These are phyloP conservation scores for Forbesichthys agassizii DNA, from an alignment of 2,113 vertebrate species.

Conservation along the genomic window DNA sequence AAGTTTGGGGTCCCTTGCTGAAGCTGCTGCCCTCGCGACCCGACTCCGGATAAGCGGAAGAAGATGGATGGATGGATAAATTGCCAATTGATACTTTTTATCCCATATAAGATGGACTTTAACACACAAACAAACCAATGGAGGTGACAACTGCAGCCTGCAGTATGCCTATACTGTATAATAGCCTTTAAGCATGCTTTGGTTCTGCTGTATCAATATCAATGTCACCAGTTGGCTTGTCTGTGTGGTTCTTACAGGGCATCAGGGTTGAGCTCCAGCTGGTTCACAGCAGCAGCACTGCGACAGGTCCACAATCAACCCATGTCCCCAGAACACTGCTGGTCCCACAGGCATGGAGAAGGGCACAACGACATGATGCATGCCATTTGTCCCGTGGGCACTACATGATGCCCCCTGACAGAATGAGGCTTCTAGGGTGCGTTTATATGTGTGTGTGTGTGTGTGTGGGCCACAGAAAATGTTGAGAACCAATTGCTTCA, in stretches of 20 bases:
- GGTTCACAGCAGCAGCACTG: neutral
- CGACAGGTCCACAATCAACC: slow-evolving; percentile 7
- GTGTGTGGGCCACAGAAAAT: neutral
- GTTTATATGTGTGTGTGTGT: slow-evolving; percentile 16
- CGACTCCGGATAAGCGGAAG: too few relatives aligned
- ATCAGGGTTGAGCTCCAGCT: slow-evolving; percentile 2
- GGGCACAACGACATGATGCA: slow-evolving; percentile 37
- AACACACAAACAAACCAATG: too few relatives aligned
- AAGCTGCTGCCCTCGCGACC: too few relatives aligned
- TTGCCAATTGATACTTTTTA: too few relatives aligned
- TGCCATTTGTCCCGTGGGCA: slow-evolving; percentile 47
- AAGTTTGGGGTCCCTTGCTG: too few relatives aligned
- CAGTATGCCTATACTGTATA: too few relatives aligned
- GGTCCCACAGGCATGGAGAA: slow-evolving; percentile 18
- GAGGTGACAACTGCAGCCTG: too few relatives aligned
- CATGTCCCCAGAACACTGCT: slow-evolving; percentile 34
- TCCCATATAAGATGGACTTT: too few relatives aligned
- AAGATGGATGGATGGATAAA: too few relatives aligned
- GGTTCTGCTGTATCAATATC: slow-evolving; percentile 7
- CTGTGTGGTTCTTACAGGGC: slow-evolving; percentile 22
- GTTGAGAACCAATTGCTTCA: too few relatives aligned
- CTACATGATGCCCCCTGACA: slow-evolving; percentile 72
- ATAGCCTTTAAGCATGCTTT: neutral
- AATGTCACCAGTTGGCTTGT: slow-evolving; percentile 1
- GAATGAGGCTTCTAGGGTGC: slow-evolving; percentile 68